Base-by-base conservation (phyloP, 2,888 invertebrate genomes). In the Cheilosia impressa region DNA sequence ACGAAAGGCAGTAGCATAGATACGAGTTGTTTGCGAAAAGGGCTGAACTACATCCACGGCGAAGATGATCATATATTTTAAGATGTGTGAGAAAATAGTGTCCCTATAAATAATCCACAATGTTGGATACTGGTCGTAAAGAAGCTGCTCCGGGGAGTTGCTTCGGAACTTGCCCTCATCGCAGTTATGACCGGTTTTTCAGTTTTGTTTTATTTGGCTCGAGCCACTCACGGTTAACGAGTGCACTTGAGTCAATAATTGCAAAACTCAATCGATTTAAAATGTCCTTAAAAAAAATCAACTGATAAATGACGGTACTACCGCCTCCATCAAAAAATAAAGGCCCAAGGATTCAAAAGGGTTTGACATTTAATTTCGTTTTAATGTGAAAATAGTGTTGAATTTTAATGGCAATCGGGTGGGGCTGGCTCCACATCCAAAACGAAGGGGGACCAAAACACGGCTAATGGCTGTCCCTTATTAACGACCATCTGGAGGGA, bases 341-440 rank as follows among this genome's bases (percentile, higher is more conserved):
- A 62, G 47, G 60, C 57, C 38, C 19, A 24, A 13, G 60, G 60
- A 50, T 10, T 65, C 65, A 52, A 55, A 80, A 84, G 52, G 80
- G 79, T 84, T 80, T 84, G 73, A 66, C 80, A 80, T 80, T 84
- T 76, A 84, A 84, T 80, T 84, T 66, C 60, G 65, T 80, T 84
- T 84, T 80, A 80, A 84, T 84, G 69, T 69, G 84, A 57, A 79
- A 75, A 84, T 80, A 84, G 80, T 80, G 84, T 75, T 45, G 75
- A 80, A 66, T 84, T 80, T 65, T 45, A 84, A 75, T 41, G 63
- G 65, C 41, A 24, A 13, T 9, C 27, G 43, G 34, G 4, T 10
- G 4, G n/a, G 27, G 27, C 1, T 24, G 41, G 34, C 41, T 45
- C 38, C 31, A 13, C 27, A 52, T 17, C 45, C 34, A 53, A 68